Base-by-base conservation (phyloP, 1,140 invertebrate species). In the Lordiphosa collinella region DNA sequence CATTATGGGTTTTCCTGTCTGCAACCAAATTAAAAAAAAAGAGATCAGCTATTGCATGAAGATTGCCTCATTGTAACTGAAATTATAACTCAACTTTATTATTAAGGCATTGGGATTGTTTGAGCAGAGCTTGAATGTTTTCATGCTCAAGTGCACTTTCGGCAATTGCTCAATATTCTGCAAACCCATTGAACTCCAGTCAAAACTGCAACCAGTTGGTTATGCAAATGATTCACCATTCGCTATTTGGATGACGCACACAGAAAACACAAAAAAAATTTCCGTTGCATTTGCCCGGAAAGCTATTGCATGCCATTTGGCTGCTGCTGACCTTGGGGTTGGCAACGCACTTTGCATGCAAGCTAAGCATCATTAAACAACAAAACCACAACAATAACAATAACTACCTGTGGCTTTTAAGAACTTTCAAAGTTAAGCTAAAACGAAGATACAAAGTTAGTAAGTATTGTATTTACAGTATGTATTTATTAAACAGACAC, bases 1-100 rank as follows among this genome's bases (percentile, higher is more conserved):
- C 51, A 41, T 63, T 58, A 68, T 75, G 61, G 60, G 41, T 59
- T 75, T 80, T 80, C 75, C 75, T 54, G 73, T 68, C 53, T 51
- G 55, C 74, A 62, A 31, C 18, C 41, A 55, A 1, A 62, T 29
- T 38, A 4, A 43, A n/a, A 18, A 11, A n/a, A 25, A 12, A 22
- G n/a, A 32, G 22, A 53, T 62, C 48, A 41, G 31, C 46, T 29
- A 14, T 58, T 78, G 62, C 73, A 71, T 64, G 52, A 34, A 55
- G 56, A 69, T 79, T 79, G 60, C 70, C 43, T 53, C 53, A 70
- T 58, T 80, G 43, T 50, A 62, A 61, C 43, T 38, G 22, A 53
- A 71, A 38, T 56, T 14, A 47, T 53, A 37, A 29, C 25, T 67
- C 48, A 67, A 46, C 16, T 67, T 46, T 58, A 67, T 37, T 59